These are phyloP conservation scores for Pangasius larnaudii DNA, from an alignment of 2,797 vertebrate genomes.

Conservation along the genomic window DNA sequence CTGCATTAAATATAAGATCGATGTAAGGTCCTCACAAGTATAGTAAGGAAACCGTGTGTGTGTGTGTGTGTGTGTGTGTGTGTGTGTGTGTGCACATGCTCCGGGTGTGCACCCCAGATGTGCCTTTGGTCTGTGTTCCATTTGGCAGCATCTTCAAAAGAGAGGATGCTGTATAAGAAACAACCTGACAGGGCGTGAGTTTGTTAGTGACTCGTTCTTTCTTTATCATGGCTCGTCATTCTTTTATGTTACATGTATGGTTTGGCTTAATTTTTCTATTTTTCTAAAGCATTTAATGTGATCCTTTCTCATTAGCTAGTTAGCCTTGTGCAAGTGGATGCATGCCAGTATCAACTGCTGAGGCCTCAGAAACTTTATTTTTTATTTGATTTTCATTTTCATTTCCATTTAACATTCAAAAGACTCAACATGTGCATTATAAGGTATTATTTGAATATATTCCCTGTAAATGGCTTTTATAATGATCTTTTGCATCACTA, in stretches of 20 bases:
- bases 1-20: not conserved
- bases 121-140: conserved; percentile 61
- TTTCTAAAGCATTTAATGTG: not conserved
- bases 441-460: not conserved
- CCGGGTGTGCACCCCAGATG: conserved; percentile 56
- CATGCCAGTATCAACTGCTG: not conserved
- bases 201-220: not conserved
- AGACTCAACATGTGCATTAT: not conserved
- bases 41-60: not conserved
- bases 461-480: not conserved
- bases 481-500: conserved; percentile 5
- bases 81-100: conserved; percentile 13
- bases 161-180: conserved; percentile 57
- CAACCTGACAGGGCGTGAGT: conserved; percentile 36
- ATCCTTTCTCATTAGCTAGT: not conserved
- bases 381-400: not conserved
- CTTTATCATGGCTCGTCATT: not conserved
- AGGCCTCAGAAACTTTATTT: not conserved
- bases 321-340: not conserved
- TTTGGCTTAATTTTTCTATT: not conserved
- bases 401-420: not conserved
- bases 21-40: not conserved
- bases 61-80: conserved; percentile 35
- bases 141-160: conserved; percentile 72
- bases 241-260: not conserved